Conservation (phyloP, 2,113 vertebrate species). For the Mastomys natalensis region DNA sequence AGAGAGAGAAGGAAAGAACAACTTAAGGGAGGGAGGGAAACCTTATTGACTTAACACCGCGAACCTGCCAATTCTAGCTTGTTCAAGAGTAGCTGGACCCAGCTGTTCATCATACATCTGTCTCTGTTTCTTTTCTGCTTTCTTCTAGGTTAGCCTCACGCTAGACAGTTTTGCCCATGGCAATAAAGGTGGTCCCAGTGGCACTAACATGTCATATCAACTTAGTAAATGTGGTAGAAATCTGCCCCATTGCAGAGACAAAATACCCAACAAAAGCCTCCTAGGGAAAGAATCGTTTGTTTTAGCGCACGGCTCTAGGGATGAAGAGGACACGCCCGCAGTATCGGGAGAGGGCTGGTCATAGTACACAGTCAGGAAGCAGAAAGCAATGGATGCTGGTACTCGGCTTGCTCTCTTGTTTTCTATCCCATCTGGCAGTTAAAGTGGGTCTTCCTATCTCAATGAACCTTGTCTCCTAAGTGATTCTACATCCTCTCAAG, state of each 20-base stretch:
- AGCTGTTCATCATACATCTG: background rate
- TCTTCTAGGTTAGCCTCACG: background rate
- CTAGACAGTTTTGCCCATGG: background rate
- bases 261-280: background rate
- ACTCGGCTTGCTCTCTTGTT: background rate
- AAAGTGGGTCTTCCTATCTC: background rate
- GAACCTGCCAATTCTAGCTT: background rate
- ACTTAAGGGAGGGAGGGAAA: background rate
- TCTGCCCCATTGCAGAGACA: background rate
- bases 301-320: background rate
- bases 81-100: constrained; percentile 38
- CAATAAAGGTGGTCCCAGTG: background rate
- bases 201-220: background rate
- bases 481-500: background rate
- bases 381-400: background rate
- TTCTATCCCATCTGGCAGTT: background rate
- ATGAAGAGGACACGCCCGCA: too few species aligned
- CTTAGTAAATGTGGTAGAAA: background rate
- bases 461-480: background rate
- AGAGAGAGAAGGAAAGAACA: background rate
- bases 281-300: too few species aligned
- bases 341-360: background rate
- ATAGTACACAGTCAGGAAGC: background rate
- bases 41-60: background rate
- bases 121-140: background rate